phyloP scores from a whole-genome alignment of 2,888 invertebrate species.

The Timandra comae region DNA sequence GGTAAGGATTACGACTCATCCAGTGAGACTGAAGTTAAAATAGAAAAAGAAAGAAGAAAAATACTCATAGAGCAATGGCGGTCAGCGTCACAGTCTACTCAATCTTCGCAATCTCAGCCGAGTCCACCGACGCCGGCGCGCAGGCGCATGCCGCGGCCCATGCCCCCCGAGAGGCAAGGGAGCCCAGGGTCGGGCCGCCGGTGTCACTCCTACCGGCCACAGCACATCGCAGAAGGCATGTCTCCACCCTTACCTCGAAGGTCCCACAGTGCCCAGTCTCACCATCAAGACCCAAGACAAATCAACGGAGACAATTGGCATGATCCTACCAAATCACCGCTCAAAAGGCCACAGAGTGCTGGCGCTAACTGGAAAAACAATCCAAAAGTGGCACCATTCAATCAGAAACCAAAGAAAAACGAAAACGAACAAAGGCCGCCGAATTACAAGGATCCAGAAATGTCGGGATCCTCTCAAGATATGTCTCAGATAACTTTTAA shows the following conservation, averaged over 20 bases:
- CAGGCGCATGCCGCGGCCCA: slow-evolving; percentile 45
- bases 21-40: slow-evolving; percentile 83
- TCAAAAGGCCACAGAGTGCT: slow-evolving; percentile 65
- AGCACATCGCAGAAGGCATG: slow-evolving; percentile 57
- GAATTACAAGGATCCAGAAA: slow-evolving; percentile 40
- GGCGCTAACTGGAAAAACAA: slow-evolving; percentile 64
- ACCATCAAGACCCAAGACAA: slow-evolving; percentile 49
- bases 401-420: slow-evolving; percentile 57
- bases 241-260: slow-evolving; percentile 62
- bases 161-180: slow-evolving; percentile 57
- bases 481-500: slow-evolving; percentile 68
- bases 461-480: slow-evolving; percentile 45
- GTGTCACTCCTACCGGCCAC: slow-evolving; percentile 46
- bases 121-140: slow-evolving; percentile 60
- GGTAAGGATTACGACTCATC: slow-evolving; percentile 89
- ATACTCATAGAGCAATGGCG: slow-evolving; percentile 86
- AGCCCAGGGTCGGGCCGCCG: slow-evolving; percentile 52
- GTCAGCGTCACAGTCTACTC: slow-evolving; percentile 78
- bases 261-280: slow-evolving; percentile 56
- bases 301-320: slow-evolving; percentile 63
- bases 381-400: slow-evolving; percentile 62
- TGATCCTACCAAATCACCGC: slow-evolving; percentile 60
- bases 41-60: slow-evolving; percentile 81
- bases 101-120: slow-evolving; percentile 51
- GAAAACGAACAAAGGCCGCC: slow-evolving; percentile 50